Evolutionary conservation across 2,797 vertebrate genomes (phyloP), one percentile per base, ranked within the genome.

Genomic region (Lacerta agilis): DNA sequence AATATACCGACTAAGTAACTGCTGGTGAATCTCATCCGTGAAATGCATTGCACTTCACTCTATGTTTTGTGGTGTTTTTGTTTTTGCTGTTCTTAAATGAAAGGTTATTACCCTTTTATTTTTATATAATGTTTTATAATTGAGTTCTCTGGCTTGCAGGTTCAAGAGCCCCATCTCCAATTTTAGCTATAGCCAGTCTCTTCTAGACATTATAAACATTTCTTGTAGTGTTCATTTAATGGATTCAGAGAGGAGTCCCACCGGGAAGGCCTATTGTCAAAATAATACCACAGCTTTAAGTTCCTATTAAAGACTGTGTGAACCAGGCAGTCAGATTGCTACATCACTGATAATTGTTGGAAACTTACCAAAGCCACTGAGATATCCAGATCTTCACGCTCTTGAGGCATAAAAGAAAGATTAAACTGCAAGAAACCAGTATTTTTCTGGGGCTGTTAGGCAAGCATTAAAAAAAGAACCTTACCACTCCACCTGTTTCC

Each of bases 121-220:
- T 94, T 92, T 85, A 83, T 85, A 43, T 9, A 90, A n/a, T 81
- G 2, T 18, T 88, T 92, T 88, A 82, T 89, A 92, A 95, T 8
- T 90, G 86, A 88, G 78, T 82, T n/a, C 41, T 92, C 79, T 75
- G n/a, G 23, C 55, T 92, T 15, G 0, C 29, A 89, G 90, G 82
- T 81, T 88, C 25, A 92, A 8, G 23, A 92, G 64, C 36, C 8
- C 61, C 11, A 82, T 79, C 49, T 58, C 11, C 82, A 76, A 66
- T 89, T 91, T 94, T 45, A 89, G 23, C 29, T 67, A 49, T 82
- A 92, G 84, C 78, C 80, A 83, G 25, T 23, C 55, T 87, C 91
- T 82, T 71, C 1, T n/a, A 15, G 82, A 43, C 79, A 81, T 79
- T 89, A 83, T 45, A 92, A 93, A 90, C 79, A 93, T 78, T 91